Percentiles rank a stretch among this genome's conserved stretches.
phyloP scores from a whole-genome alignment of 2,797 vertebrate species.

The Acomys russatus region DNA sequence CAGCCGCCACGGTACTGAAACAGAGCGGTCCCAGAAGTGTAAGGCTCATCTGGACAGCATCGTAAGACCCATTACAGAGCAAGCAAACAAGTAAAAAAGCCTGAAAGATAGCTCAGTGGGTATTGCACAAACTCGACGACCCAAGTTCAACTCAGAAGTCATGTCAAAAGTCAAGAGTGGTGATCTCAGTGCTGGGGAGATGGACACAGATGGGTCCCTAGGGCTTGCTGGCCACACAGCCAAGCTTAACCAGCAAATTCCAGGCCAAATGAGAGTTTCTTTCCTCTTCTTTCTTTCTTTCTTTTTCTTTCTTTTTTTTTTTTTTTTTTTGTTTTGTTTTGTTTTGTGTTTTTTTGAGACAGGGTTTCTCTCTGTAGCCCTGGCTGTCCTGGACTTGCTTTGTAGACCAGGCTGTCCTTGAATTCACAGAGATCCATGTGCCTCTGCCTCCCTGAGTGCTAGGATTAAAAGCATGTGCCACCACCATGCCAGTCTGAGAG shows the following conservation, averaged over 20 bases:
- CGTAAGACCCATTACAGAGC: neutral
- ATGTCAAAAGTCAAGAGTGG: neutral
- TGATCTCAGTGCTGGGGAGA: neutral
- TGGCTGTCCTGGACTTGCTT: no score
- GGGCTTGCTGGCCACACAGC: neutral
- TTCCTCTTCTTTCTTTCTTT: no score
- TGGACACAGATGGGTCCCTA: neutral
- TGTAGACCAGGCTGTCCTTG: no score
- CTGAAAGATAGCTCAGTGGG: neutral
- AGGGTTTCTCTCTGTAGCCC: no score
- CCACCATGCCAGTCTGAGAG: no score
- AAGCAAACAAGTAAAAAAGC: neutral
- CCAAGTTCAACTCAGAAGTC: neutral
- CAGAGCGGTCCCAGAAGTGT: neutral
- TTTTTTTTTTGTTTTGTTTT: no score
- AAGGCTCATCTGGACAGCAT: neutral
- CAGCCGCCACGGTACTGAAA: neutral
- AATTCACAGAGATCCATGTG: no score
- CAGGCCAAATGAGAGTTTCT: neutral
- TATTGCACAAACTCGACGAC: neutral
- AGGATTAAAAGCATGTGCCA: no score
- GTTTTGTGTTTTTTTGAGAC: no score
- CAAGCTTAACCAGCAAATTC: neutral
- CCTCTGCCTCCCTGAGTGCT: no score
- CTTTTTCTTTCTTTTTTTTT: no score